These are phyloP conservation scores for Minunthozetes semirufus DNA, from an alignment of 2,888 invertebrate species.

Conservation along the genomic window DNA sequence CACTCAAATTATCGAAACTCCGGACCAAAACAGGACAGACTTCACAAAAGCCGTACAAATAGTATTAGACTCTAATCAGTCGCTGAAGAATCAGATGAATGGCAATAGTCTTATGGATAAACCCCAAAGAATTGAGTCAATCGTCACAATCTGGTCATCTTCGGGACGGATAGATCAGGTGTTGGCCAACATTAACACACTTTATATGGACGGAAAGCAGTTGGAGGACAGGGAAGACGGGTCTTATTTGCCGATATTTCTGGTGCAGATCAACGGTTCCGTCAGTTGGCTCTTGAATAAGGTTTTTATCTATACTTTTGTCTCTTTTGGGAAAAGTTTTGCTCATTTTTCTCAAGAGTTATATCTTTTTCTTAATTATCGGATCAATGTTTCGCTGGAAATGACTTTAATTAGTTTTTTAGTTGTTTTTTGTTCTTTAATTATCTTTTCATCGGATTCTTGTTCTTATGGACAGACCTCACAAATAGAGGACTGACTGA, in stretches of 20 bases:
- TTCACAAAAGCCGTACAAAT: slow-evolving; percentile 30
- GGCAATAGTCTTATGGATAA: neutral
- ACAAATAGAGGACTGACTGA: no score
- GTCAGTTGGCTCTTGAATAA: slow-evolving; percentile 19
- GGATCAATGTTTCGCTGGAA: neutral
- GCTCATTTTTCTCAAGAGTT: neutral
- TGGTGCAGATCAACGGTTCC: neutral
- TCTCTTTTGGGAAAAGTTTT: neutral
- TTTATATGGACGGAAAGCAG: neutral
- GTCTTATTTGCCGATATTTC: neutral
- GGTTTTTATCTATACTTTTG: neutral
- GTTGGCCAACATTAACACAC: slow-evolving; percentile 22
- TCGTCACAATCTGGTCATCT: slow-evolving; percentile 11
- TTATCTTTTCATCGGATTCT: neutral
- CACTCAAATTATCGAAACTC: slow-evolving; percentile 16
- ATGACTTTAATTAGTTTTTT: neutral
- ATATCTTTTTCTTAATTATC: neutral
- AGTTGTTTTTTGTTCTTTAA: neutral
- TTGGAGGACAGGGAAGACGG: neutral
- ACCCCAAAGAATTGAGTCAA: neutral
- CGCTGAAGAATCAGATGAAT: neutral
- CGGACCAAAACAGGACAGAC: slow-evolving; percentile 31
- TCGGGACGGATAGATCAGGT: slow-evolving; percentile 30
- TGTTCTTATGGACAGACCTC: no score
- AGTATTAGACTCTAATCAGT: neutral